Conservation (phyloP, 2,888 invertebrate species). For the Microchrysa polita region DNA sequence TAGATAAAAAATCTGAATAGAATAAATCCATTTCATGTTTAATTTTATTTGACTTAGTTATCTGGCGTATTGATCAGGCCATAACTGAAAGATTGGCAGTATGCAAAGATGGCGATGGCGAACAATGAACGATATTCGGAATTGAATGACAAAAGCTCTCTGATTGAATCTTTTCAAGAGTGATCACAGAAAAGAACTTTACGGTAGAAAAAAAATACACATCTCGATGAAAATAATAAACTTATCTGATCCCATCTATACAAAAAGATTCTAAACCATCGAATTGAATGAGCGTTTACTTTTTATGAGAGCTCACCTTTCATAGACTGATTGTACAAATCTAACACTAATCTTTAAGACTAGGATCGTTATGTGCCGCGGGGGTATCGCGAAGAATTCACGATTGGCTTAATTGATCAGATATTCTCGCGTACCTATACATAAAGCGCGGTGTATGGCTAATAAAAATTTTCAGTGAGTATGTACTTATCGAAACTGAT, state of each 20-base stretch:
- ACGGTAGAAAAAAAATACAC: constrained; percentile 38
- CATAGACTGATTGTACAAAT: constrained; percentile 6
- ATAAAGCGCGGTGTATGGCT: too few relatives aligned
- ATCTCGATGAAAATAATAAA: constrained; percentile 33
- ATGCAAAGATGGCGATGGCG: constrained; percentile 21
- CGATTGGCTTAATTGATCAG: constrained; percentile 3
- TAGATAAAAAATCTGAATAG: background rate
- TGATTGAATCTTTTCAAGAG: constrained; percentile 42
- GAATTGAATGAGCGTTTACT: background rate
- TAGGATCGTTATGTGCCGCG: background rate
- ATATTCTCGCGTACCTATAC: too few relatives aligned
- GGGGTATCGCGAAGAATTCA: constrained; percentile 5
- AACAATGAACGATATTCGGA: constrained; percentile 11
- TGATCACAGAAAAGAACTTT: constrained; percentile 26
- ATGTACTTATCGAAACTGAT: too few relatives aligned
- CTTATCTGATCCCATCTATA: constrained; percentile 31
- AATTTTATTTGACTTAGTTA: constrained; percentile 37
- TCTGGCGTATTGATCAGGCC: constrained; percentile 19
- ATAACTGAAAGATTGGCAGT: constrained; percentile 32
- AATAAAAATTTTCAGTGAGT: too few relatives aligned
- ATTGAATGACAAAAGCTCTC: constrained; percentile 38
- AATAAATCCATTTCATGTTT: constrained; percentile 20
- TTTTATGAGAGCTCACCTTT: background rate
- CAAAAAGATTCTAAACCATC: constrained; percentile 16
- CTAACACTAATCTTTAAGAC: background rate